Base-by-base conservation (phyloP, 2,888 invertebrate species). In the Megaustenia siamemsis region DNA sequence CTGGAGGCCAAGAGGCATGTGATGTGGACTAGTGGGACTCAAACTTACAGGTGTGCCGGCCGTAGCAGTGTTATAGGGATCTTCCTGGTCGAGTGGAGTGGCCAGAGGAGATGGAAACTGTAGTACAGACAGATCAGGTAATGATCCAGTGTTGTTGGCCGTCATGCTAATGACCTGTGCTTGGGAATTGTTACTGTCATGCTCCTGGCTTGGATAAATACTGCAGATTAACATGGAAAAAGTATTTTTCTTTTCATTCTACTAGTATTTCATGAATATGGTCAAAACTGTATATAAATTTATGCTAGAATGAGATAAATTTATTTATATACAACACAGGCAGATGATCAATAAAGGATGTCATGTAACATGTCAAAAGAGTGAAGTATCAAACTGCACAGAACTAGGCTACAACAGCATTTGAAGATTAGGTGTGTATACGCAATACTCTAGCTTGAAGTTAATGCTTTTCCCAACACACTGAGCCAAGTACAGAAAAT, bases 91-190 rank as follows among this genome's bases (percentile, higher is more conserved):
- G 85, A 97, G 95, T 91, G 97, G 96, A 92, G 96, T 96, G 91
- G 96, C 95, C 92, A 97, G 95, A 85, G 97, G 97, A 89, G 96
- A 95, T 86, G 96, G 96, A 95, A 97, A 98, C 95, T 98, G 97
- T 93, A 98, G 96, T 93, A 97, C 97, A 91, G 98, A 97, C 94
- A 98, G 96, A 95, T 98, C 98, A 88, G 98, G 98, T 94, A 98
- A 95, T 89, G 98, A 98, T 88, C 97, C 97, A 66, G 97, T 97
- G 93, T 96, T 96, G 93, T 96, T 96, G n/a, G 85, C 68, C 91
- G 97, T 96, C 93, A 97, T 97, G 89, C 97, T 97, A 94, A 97
- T 96, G 94, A 97, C 96, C 91, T 95, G 79, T 88, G 96, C 95
- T 68, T 95, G 95, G 84, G 96, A 91, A 95, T 95, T 84, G 88